Evolutionary conservation across 2,797 vertebrate genomes (phyloP).

Genomic region (Rhabdophis nuchalis): DNA sequence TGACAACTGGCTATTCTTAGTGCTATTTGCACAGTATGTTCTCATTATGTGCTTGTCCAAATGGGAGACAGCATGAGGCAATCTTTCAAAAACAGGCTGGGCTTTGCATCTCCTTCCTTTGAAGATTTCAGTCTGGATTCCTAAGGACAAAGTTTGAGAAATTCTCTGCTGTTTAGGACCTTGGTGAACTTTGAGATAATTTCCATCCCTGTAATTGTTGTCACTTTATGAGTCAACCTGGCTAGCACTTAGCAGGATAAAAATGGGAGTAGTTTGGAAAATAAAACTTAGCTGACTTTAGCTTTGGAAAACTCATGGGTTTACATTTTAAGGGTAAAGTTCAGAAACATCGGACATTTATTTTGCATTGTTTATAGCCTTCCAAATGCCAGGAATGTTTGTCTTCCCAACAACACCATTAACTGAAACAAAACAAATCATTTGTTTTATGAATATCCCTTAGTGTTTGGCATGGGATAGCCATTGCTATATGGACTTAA

Average conservation of each 20-base stretch:
- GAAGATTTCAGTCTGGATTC: conserved; percentile 45
- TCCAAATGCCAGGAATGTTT: not conserved
- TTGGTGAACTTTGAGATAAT: not conserved
- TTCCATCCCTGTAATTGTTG: conserved; percentile 31
- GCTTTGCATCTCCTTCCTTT: not conserved
- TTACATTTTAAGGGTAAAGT: conserved; percentile 13
- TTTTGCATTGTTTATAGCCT: not conserved
- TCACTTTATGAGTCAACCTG: conserved; percentile 1
- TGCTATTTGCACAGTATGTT: not conserved
- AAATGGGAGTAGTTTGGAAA: not conserved
- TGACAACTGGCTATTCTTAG: not conserved
- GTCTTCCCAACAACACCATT: not conserved
- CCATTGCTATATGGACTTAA: not conserved
- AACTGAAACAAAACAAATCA: not conserved
- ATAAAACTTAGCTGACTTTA: not conserved
- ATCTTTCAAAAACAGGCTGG: not conserved
- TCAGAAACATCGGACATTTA: not conserved
- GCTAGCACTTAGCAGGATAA: not conserved
- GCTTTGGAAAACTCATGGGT: not conserved
- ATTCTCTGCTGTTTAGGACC: not conserved
- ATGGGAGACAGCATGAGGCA: not conserved
- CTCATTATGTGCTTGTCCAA: not conserved
- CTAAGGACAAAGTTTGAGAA: not conserved
- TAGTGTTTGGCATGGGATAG: not conserved
- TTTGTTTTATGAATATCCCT: not conserved